These are phyloP conservation scores for Catocala fraxini DNA, from an alignment of 2,888 invertebrate genomes.

Conservation along the genomic window DNA sequence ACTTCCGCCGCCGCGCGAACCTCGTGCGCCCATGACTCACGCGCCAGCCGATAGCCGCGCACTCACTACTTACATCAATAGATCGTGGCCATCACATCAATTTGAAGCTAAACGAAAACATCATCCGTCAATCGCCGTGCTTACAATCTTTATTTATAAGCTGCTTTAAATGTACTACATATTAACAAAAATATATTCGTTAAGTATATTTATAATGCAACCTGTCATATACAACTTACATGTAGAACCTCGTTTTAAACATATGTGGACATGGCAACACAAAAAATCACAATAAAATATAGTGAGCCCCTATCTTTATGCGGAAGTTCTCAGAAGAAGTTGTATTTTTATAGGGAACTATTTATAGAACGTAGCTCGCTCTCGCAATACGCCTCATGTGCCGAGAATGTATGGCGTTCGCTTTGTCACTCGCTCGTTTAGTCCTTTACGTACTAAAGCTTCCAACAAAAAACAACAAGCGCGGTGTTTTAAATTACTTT, in stretches of 20 bases:
- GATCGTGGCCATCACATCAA: too few relatives aligned
- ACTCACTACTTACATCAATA: constrained; percentile 1
- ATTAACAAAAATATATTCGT: too few relatives aligned
- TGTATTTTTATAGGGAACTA: constrained; percentile 57
- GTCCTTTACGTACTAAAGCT: constrained; percentile 28
- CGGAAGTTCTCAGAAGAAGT: constrained; percentile 54
- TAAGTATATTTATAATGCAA: too few relatives aligned
- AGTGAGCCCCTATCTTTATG: constrained; percentile 45
- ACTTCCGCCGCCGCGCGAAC: constrained; percentile 58
- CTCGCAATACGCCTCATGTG: constrained; percentile 34
- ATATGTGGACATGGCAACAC: constrained; percentile 20
- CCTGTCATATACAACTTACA: background rate
- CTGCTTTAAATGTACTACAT: too few relatives aligned
- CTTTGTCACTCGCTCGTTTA: constrained; percentile 45
- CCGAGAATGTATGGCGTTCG: constrained; percentile 30
- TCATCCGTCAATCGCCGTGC: too few relatives aligned
- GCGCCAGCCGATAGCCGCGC: constrained; percentile 8
- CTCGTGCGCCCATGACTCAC: constrained; percentile 44
- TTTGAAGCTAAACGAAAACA: too few relatives aligned
- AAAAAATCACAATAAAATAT: constrained; percentile 41
- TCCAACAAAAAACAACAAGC: constrained; percentile 17
- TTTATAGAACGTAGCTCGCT: constrained; percentile 47
- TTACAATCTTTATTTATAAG: too few relatives aligned
- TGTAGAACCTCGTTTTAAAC: constrained; percentile 30
- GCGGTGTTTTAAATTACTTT: too few relatives aligned